Base-by-base conservation (phyloP, 2,888 invertebrate species). In the Theristus sp. region DNA sequence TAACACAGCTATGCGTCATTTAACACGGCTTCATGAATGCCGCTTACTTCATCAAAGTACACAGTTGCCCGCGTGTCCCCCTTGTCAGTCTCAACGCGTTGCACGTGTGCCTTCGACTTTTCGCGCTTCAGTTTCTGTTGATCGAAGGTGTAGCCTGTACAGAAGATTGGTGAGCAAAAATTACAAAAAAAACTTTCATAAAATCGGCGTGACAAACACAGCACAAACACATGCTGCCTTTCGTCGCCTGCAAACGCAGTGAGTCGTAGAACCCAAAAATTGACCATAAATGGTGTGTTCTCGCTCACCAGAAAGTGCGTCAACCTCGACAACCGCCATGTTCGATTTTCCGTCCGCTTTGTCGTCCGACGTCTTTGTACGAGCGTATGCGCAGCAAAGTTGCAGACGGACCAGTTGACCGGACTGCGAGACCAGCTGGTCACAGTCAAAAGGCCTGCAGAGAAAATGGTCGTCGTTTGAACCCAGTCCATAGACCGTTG, bases 301-400 rank as follows among this genome's bases (percentile, higher is more conserved):
- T n/a, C n/a, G n/a, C n/a, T n/a, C n/a, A n/a, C n/a, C n/a, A n/a
- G n/a, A n/a, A n/a, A n/a, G n/a, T n/a, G n/a, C n/a, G n/a, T n/a
- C n/a, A n/a, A 73, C 65, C 66, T 77, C 76, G 57, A 75, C 71
- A n/a, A 77, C 71, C 1, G 75, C 73, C 77, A 77, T 77, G 60
- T 76, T 74, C 22, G 71, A 71, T 29, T 67, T 64, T 17, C 59
- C 52, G 3, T 60, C 38, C 6, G 38, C 17, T 6, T 38, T 17
- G 38, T 17, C 17, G 38, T n/a, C n/a, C n/a, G n/a, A n/a, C n/a
- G n/a, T n/a, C n/a, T n/a, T n/a, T n/a, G 38, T 17, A 38, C 38
- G 38, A 6, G 38, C 38, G 38, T 38, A 52, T n/a, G 24, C 26
- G n/a, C 52, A 52, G 22, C 52, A 52, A 6, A 52, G 10, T n/a